Evolutionary conservation across 2,797 vertebrate genomes (phyloP).

Genomic region (Xiphophorus birchmanni): DNA sequence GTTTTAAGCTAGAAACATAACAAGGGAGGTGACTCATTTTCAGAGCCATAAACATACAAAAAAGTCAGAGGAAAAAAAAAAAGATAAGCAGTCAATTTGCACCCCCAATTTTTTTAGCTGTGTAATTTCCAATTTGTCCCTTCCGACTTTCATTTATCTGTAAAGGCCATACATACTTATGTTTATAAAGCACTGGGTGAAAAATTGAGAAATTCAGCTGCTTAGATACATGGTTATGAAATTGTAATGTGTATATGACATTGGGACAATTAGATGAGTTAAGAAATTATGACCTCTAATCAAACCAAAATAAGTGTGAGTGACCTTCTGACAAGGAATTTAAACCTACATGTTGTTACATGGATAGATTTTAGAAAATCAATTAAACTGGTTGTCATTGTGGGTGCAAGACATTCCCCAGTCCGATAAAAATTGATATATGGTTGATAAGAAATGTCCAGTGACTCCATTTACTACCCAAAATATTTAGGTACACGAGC

Average conservation of each 20-base stretch:
- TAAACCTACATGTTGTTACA: neutral
- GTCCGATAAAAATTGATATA: neutral
- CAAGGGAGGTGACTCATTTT: slow-evolving; percentile 12
- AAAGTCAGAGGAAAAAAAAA: slow-evolving; percentile 11
- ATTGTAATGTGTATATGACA: neutral
- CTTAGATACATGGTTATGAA: neutral
- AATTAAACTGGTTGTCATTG: neutral
- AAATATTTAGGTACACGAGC: neutral
- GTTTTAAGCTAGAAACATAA: slow-evolving; percentile 6
- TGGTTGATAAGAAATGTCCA: neutral
- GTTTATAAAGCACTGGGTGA: neutral
- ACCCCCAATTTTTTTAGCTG: no score
- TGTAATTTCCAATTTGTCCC: neutral
- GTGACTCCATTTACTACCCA: neutral
- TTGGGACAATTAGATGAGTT: neutral
- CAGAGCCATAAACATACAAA: neutral
- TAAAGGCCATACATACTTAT: neutral
- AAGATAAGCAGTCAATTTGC: neutral
- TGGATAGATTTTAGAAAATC: neutral
- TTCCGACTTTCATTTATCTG: neutral
- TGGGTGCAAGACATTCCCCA: neutral
- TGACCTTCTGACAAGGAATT: neutral
- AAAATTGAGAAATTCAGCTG: neutral
- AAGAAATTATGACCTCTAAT: neutral
- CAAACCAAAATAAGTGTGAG: neutral